Percentiles rank a stretch among this genome's conserved stretches.
Conservation (phyloP, 1,140 invertebrate species). For the Mizuhopecten yessoensis region DNA sequence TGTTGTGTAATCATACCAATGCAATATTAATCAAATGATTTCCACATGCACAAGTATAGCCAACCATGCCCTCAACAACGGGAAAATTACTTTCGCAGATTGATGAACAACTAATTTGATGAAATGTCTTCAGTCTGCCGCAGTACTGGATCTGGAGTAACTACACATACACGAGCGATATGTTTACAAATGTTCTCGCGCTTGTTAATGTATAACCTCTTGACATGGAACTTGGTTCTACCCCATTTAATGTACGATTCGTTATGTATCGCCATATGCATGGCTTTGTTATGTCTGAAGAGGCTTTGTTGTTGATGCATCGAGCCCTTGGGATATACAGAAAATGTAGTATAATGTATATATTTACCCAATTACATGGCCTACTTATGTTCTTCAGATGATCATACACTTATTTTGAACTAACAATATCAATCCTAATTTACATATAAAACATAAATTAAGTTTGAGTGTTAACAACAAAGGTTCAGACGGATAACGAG, state of each 20-base stretch:
- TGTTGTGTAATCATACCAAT: too few species aligned
- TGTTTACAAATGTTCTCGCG: not conserved
- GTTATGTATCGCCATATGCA: not conserved
- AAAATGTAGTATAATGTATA: not conserved
- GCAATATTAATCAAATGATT: too few species aligned
- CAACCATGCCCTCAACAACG: too few species aligned
- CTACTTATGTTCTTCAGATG: too few species aligned
- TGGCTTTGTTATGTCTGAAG: not conserved
- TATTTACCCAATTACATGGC: not conserved
- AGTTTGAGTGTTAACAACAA: too few species aligned
- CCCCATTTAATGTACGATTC: not conserved
- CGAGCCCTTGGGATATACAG: not conserved
- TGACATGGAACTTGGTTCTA: not conserved
- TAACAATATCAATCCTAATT: too few species aligned
- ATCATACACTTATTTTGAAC: too few species aligned
- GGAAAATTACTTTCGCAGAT: not conserved
- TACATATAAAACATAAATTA: too few species aligned
- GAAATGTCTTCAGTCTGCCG: not conserved
- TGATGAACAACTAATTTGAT: not conserved
- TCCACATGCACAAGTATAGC: too few species aligned
- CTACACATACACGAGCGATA: not conserved
- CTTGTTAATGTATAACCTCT: not conserved
- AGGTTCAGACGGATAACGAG: too few species aligned
- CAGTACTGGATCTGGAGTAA: not conserved
- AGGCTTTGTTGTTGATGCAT: not conserved